Evolutionary conservation across 2,797 vertebrate species (phyloP).

Genomic region (Pseudopleuronectes americanus): DNA sequence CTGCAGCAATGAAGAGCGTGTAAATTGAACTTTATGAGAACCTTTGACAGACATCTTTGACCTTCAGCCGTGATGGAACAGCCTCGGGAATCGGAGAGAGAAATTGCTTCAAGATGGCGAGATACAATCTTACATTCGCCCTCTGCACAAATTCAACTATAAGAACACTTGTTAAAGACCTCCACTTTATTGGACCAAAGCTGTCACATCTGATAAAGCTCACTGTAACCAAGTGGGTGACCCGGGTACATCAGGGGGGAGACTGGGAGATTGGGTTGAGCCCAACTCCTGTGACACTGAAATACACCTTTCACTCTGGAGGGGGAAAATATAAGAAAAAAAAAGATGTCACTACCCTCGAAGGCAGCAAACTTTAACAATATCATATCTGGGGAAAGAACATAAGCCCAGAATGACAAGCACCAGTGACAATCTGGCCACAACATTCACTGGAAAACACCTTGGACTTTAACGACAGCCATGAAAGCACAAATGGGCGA

Average conservation of each 20-base stretch:
- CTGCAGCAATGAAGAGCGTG: not conserved
- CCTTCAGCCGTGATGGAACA: slow-evolving; percentile 65
- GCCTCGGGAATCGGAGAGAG: slow-evolving; percentile 29
- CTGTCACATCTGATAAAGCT: slow-evolving; percentile 82
- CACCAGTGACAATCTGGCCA: slow-evolving; percentile 41
- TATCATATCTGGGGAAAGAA: slow-evolving; percentile 35
- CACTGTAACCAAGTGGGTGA: slow-evolving; percentile 61
- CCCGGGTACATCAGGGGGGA: slow-evolving; percentile 45
- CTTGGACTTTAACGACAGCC: slow-evolving; percentile 64
- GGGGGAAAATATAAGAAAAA: not conserved
- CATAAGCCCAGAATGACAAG: slow-evolving; percentile 24
- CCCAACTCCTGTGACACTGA: slow-evolving; percentile 59
- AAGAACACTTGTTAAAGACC: slow-evolving; percentile 80
- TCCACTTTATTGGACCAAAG: slow-evolving; percentile 72
- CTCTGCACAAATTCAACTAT: slow-evolving; percentile 65
- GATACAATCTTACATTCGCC: slow-evolving; percentile 60
- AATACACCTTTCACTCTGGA: slow-evolving; percentile 60
- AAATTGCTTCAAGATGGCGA: slow-evolving; percentile 64
- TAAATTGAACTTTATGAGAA: slow-evolving; percentile 34
- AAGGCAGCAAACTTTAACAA: slow-evolving; percentile 31
- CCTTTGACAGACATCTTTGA: slow-evolving; percentile 40
- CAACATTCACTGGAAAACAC: slow-evolving; percentile 63
- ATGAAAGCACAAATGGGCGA: slow-evolving; percentile 61
- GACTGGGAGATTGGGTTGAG: slow-evolving; percentile 61
- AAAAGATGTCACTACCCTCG: slow-evolving; percentile 22